Base-by-base conservation (phyloP, 2,888 invertebrate genomes). In the Chrysomela aeneicollis region DNA sequence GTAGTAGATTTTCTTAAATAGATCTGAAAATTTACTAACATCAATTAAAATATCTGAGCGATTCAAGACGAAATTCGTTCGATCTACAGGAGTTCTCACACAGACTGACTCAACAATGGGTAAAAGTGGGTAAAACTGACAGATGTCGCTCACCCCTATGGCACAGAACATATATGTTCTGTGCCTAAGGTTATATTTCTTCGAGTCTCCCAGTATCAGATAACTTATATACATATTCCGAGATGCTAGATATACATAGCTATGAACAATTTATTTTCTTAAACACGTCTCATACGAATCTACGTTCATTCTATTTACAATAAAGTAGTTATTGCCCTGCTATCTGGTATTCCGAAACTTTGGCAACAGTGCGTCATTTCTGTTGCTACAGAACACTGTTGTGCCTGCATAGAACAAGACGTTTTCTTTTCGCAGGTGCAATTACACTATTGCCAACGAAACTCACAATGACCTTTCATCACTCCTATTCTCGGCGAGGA, bases 281-380 rank as follows among this genome's bases (percentile, higher is more conserved):
- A 74, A 77, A 78, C 74, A 78, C 74, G 76, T 73, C 73, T 67
- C 59, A 63, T 61, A 69, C 62, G 63, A 73, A 72, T 74, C 59
- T 68, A 67, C 59, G 51, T 60, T 65, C 76, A 75, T 77, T 74
- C 71, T 77, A 81, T 79, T 70, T 78, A 79, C 79, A 80, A 35
- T 42, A 10, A 42, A 42, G 42, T 68, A 65, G 70, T 81, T 81
- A 81, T 81, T 81, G 80, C 81, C 80, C 76, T 74, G 42, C 42
- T 42, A 15, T 10, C 15, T 42, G 10, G 15, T 42, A 42, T 42
- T n/a, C n/a, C n/a, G 15, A n/a, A 15, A 42, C 15, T 42, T 42
- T 42, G 42, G 42, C 42, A 42, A 42, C 42, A 42, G 42, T 4
- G 15, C n/a, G 42, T 42, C 15, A 15, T 12, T 42, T 42, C 42